Conservation (phyloP, 2,797 vertebrate species). For the Xyrichtys novacula region DNA sequence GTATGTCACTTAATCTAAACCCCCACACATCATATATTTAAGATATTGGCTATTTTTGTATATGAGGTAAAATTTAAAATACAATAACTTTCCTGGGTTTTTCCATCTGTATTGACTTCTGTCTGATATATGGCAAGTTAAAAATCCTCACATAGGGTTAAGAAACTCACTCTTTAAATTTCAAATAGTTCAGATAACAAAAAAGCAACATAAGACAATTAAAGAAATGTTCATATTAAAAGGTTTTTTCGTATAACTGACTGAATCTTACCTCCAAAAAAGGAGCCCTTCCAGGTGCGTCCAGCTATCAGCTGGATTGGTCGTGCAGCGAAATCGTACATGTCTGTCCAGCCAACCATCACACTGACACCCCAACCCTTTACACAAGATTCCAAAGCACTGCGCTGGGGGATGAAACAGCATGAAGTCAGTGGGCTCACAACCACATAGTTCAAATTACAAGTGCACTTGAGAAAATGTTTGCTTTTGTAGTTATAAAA, state of each 20-base stretch:
- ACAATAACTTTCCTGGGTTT: no score
- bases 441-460: not conserved
- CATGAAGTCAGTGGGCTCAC: not conserved
- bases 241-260: not conserved
- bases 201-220: not conserved
- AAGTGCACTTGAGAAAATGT: not conserved
- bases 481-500: not conserved
- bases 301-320: slow-evolving; percentile 92
- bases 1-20: no score
- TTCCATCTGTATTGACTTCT: no score
- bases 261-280: slow-evolving; percentile 90
- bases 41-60: no score
- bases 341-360: slow-evolving; percentile 90
- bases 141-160: no score
- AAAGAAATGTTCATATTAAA: not conserved
- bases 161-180: not conserved
- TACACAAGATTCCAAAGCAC: slow-evolving; percentile 91
- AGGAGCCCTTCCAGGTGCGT: slow-evolving; percentile 93
- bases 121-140: no score
- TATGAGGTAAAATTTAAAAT: no score
- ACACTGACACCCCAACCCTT: slow-evolving; percentile 95
- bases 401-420: slow-evolving; percentile 79
- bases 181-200: not conserved
- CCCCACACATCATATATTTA: no score
- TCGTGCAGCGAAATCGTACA: slow-evolving; percentile 87